Evolutionary conservation across 1,140 invertebrate species (phyloP).

Genomic region (Thaumatotibia leucotreta): DNA sequence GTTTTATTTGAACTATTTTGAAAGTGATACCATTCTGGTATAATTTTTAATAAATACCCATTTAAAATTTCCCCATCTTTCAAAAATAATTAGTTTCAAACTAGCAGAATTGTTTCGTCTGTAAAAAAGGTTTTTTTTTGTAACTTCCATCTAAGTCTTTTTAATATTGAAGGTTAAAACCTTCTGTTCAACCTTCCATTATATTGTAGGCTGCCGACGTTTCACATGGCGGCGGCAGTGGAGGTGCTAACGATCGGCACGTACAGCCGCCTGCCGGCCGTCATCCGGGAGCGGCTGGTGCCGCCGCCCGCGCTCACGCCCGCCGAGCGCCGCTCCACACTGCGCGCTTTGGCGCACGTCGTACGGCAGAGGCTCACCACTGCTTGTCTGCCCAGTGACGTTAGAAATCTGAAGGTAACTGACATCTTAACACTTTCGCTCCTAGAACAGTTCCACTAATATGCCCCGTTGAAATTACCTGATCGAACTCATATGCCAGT

Average conservation of each 20-base stretch:
- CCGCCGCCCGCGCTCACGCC: constrained; percentile 95
- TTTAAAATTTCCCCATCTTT: too few species aligned
- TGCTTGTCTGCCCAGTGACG: constrained; percentile 93
- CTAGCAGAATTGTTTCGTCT: too few species aligned
- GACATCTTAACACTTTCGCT: not conserved
- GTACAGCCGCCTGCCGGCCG: constrained; percentile 93
- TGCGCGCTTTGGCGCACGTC: constrained; percentile 93
- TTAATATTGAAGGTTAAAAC: too few species aligned
- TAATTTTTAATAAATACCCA: too few species aligned
- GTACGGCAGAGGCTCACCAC: constrained; percentile 96
- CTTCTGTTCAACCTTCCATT: too few species aligned
- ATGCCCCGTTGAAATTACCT: too few species aligned
- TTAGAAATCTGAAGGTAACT: constrained; percentile 92
- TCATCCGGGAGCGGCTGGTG: constrained; percentile 95
- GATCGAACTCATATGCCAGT: too few species aligned
- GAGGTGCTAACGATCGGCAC: constrained; percentile 98
- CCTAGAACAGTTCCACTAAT: not conserved
- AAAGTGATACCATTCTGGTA: too few species aligned
- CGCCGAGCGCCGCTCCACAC: constrained; percentile 88
- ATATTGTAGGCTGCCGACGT: constrained; percentile 88
- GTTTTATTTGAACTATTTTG: too few species aligned
- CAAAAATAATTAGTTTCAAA: too few species aligned
- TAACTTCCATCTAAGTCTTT: too few species aligned
- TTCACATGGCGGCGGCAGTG: constrained; percentile 97
- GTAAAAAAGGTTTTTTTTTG: too few species aligned